Evolutionary conservation across 2,113 vertebrate species (phyloP).

Genomic region (Camelus dromedarius): DNA sequence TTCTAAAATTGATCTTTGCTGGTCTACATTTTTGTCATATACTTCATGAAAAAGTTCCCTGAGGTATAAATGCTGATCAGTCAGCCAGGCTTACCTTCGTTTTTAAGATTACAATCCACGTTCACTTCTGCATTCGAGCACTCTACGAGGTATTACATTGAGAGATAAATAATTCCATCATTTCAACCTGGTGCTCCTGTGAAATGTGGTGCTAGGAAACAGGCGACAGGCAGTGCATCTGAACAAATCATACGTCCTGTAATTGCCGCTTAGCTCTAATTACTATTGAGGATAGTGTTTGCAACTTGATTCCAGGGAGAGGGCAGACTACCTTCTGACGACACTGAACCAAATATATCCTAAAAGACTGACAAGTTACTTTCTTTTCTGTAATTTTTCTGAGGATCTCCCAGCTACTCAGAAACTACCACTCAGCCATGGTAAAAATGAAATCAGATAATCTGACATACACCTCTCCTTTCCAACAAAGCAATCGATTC

Average conservation of each 20-base stretch:
- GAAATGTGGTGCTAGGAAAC: constrained; percentile 79
- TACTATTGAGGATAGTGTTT: constrained; percentile 81
- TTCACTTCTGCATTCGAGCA: constrained; percentile 67
- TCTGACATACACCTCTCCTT: background rate
- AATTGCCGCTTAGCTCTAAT: constrained; percentile 87
- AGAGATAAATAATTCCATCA: constrained; percentile 83
- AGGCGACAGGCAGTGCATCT: constrained; percentile 75
- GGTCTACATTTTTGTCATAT: constrained; percentile 56
- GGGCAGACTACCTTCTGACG: constrained; percentile 77
- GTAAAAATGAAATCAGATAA: constrained; percentile 52
- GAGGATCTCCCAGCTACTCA: background rate
- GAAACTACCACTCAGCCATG: background rate
- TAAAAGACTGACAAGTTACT: constrained; percentile 82
- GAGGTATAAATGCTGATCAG: constrained; percentile 46
- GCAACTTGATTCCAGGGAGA: constrained; percentile 85
- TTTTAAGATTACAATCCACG: constrained; percentile 68
- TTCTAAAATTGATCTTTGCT: constrained; percentile 38
- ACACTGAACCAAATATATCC: constrained; percentile 85
- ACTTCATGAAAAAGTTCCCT: constrained; percentile 55
- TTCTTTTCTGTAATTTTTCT: constrained; percentile 68
- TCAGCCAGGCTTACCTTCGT: constrained; percentile 76
- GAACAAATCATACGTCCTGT: constrained; percentile 81
- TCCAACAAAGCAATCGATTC: background rate
- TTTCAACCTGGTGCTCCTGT: constrained; percentile 79
- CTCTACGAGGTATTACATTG: constrained; percentile 38